Evolutionary conservation across 2,888 invertebrate species (phyloP).

Genomic region (Ormyrus labotus): DNA sequence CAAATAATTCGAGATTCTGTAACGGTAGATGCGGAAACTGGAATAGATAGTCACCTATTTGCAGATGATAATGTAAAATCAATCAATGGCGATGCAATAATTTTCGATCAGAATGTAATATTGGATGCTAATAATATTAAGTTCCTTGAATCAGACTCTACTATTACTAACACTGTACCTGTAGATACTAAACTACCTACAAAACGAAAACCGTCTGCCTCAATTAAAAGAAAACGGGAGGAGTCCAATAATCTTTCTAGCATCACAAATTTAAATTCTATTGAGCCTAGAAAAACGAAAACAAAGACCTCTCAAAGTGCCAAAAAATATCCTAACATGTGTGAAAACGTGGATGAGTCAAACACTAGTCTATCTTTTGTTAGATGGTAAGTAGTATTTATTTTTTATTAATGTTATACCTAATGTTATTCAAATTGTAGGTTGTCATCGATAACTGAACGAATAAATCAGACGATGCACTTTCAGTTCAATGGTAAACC

Average conservation of each 20-base stretch:
- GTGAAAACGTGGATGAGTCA: conserved; percentile 70
- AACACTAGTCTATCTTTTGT: conserved; percentile 78
- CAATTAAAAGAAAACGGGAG: conserved; percentile 70
- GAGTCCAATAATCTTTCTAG: conserved; percentile 63
- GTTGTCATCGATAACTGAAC: conserved; percentile 82
- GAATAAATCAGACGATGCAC: conserved; percentile 86
- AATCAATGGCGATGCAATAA: conserved; percentile 64
- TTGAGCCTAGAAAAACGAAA: conserved; percentile 69
- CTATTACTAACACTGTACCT: conserved; percentile 55
- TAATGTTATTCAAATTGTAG: conserved; percentile 14
- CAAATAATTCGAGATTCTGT: conserved; percentile 68
- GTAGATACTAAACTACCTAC: background rate
- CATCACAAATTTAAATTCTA: conserved; percentile 68
- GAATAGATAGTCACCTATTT: conserved; percentile 65
- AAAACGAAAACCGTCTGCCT: conserved; percentile 51
- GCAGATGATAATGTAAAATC: conserved; percentile 68
- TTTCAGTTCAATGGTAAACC: conserved; percentile 82
- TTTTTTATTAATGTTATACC: background rate
- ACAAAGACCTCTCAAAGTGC: conserved; percentile 64
- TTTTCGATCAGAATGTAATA: conserved; percentile 66
- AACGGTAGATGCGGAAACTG: conserved; percentile 60
- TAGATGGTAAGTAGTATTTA: conserved; percentile 77
- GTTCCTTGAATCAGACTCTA: conserved; percentile 62
- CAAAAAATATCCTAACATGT: conserved; percentile 67
- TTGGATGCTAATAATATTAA: conserved; percentile 68